A percentile compares a stretch with the other conserved stretches of the same genome.
Conservation (phyloP, 2,888 invertebrate genomes). For the Hyles lineata region DNA sequence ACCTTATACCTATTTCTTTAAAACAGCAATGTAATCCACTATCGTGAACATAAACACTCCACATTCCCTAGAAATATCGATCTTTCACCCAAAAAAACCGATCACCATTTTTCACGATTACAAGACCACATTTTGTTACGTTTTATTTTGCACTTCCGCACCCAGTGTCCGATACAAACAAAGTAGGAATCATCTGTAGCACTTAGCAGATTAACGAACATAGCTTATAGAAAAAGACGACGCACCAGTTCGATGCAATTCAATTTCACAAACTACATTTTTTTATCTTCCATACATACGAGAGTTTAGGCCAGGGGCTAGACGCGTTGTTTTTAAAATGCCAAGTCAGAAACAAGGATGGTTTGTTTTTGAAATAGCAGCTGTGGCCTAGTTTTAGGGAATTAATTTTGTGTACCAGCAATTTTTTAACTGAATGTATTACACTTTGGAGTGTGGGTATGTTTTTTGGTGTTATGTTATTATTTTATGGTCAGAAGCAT, state of each 20-base stretch:
- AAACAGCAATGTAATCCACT: no score
- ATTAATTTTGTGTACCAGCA: no score
- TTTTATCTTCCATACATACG: not conserved
- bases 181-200: slow-evolving; percentile 41
- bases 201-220: slow-evolving; percentile 52
- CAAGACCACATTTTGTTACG: not conserved
- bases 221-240: slow-evolving; percentile 32
- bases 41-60: no score
- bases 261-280: slow-evolving; percentile 32
- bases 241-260: slow-evolving; percentile 35
- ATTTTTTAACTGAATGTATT: no score
- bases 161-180: slow-evolving; percentile 30
- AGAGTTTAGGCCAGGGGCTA: not conserved
- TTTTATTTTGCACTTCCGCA: not conserved
- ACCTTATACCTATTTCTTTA: no score
- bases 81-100: no score
- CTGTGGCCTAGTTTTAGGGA: no score
- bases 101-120: not conserved
- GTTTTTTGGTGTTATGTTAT: no score
- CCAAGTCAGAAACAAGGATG: not conserved
- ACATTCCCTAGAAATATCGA: no score
- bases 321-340: not conserved
- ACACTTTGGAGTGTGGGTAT: no score
- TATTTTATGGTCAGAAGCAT: no score
- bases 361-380: no score